These are phyloP conservation scores for Malurus leucopterus DNA, from an alignment of 2,797 vertebrate species.

Conservation along the genomic window DNA sequence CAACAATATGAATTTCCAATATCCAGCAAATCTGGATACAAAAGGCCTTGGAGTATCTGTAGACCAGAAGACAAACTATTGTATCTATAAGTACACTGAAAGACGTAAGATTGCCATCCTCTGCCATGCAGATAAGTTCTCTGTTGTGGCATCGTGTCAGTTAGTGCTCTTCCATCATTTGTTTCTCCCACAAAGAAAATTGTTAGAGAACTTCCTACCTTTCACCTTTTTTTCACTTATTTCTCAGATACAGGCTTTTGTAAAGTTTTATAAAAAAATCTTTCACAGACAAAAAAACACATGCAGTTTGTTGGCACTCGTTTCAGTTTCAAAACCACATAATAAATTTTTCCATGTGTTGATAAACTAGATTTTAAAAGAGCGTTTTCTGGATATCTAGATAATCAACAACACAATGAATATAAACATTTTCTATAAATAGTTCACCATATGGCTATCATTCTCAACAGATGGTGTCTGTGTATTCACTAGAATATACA, in stretches of 20 bases:
- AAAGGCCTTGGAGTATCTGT: not conserved
- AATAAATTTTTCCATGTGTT: conserved; percentile 72
- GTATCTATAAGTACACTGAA: not conserved
- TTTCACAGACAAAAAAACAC: conserved; percentile 5
- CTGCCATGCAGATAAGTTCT: not conserved
- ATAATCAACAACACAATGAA: conserved; percentile 82
- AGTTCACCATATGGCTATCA: conserved; percentile 83
- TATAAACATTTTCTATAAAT: conserved; percentile 89
- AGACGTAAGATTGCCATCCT: not conserved
- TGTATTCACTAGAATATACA: conserved; percentile 70
- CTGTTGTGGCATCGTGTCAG: not conserved
- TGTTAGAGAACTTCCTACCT: conserved; percentile 39
- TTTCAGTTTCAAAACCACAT: conserved; percentile 52
- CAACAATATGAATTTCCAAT: not conserved
- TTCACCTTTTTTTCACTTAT: conserved; percentile 59
- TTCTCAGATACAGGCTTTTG: conserved; percentile 32
- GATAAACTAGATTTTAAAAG: conserved; percentile 60
- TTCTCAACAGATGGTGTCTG: conserved; percentile 81
- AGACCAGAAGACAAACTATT: not conserved
- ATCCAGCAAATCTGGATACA: not conserved
- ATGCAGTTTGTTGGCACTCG: conserved; percentile 5
- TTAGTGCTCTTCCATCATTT: not conserved
- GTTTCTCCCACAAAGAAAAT: conserved; percentile 57
- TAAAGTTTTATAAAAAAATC: not conserved
- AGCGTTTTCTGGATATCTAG: conserved; percentile 73